Evolutionary conservation across 2,797 vertebrate species (phyloP), one percentile per base, ranked within the genome.

Genomic region (Sebastes oblongus): DNA sequence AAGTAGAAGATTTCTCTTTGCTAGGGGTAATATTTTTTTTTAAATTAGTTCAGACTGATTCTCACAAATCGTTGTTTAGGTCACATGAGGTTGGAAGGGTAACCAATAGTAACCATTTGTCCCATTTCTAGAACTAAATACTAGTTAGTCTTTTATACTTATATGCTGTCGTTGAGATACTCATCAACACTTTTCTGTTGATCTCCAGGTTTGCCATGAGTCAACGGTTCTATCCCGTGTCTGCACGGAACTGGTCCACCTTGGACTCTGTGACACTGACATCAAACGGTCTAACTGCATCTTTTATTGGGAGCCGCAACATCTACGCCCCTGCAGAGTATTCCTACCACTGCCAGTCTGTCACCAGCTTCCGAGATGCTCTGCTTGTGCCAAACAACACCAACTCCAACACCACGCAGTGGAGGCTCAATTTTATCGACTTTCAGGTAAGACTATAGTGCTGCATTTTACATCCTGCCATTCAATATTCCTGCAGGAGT

Each of bases 321-420:
- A 91, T 97, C 86, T 96, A 94, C 0, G 93, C 95, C 32, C 97
- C 97, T 2, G 95, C 91, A 3, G 95, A 96, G 86, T 98, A 97
- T 79, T 98, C 97, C 55, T 98, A 93, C 90, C 96, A 92, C 89
- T 98, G 97, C 68, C 88, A 95, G 88, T 91, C 75, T 0, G 94
- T 98, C 80, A 96, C 65, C 91, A 97, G 73, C 81, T 66, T 72
- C 10, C 20, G 12, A 3, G 62, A 89, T 7, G 55, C 42, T 2
- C 93, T 97, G 73, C 94, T 98, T 0, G 71, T 90, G 12, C 87
- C 87, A 1, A 73, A 14, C 72, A 30, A 1, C 10, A 54, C 66
- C 74, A 80, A 69, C 2, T 66, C 46, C 2, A 90, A 84, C 32
- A 39, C 77, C 3, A 18, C 68, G 2, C 0, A 52, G 1, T 97